Conservation (phyloP, 2,113 vertebrate genomes). For the Rhineura floridana region DNA sequence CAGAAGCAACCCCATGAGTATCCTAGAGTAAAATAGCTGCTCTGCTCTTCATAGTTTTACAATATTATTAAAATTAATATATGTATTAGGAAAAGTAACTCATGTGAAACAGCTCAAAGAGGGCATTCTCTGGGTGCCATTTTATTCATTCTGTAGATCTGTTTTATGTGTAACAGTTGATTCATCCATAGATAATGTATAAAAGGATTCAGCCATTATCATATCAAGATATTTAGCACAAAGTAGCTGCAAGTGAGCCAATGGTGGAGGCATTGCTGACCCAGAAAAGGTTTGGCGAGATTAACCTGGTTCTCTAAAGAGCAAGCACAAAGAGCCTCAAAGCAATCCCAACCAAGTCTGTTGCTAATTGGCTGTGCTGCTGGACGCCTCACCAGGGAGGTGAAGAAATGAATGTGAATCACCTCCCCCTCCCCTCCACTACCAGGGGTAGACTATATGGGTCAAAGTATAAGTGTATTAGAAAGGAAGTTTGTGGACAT, state of each 20-base stretch:
- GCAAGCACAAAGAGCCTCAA: conserved; percentile 17
- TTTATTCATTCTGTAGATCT: not conserved
- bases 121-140: not conserved
- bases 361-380: conserved; percentile 53
- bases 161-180: not conserved
- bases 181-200: not conserved
- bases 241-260: not conserved
- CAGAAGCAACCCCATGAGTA: not conserved
- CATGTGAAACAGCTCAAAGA: not conserved
- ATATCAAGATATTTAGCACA: not conserved
- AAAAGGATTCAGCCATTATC: not conserved
- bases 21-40: not conserved
- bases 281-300: not conserved
- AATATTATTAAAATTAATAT: not conserved
- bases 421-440: conserved; percentile 32
- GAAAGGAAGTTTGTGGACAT: conserved; percentile 23
- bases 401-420: conserved; percentile 30
- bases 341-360: conserved; percentile 22
- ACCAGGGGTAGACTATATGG: not conserved
- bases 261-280: not conserved
- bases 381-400: conserved; percentile 24
- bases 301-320: conserved; percentile 23
- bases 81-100: not conserved
- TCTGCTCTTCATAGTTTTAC: not conserved
- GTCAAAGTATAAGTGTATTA: conserved; percentile 23